These are phyloP conservation scores for Pterostichus niger DNA, from an alignment of 2,888 invertebrate genomes.

Conservation along the genomic window DNA sequence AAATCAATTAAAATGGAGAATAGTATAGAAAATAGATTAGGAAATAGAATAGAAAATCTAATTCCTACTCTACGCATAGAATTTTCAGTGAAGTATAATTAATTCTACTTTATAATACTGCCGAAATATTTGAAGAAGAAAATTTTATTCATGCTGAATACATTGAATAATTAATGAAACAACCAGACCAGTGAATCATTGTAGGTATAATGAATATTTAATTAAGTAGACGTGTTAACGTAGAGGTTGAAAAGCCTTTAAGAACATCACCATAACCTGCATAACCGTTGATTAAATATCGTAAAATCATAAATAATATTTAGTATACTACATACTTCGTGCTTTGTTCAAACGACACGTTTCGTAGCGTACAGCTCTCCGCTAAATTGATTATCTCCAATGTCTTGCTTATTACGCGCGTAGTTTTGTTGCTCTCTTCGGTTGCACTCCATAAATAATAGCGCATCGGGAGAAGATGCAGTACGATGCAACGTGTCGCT, in stretches of 20 bases:
- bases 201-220: not conserved
- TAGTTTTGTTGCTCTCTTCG: constrained; percentile 56
- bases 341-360: not conserved
- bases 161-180: not conserved
- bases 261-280: constrained; percentile 6
- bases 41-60: too few relatives aligned
- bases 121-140: not conserved
- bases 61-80: too few relatives aligned
- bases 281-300: constrained; percentile 24
- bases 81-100: too few relatives aligned
- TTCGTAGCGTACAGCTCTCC: not conserved
- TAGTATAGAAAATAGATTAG: too few relatives aligned
- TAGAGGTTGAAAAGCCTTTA: not conserved
- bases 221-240: not conserved
- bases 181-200: constrained; percentile 4
- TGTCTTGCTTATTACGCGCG: constrained; percentile 54
- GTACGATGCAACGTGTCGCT: not conserved
- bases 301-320: constrained; percentile 42
- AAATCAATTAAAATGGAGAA: too few relatives aligned
- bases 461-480: constrained; percentile 27
- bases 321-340: not conserved
- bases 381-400: constrained; percentile 54
- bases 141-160: not conserved
- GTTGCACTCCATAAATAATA: constrained; percentile 57
- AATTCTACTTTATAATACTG: too few relatives aligned